These are phyloP conservation scores for Eulemur coronatus DNA, from an alignment of 2,797 vertebrate species.

Conservation along the genomic window DNA sequence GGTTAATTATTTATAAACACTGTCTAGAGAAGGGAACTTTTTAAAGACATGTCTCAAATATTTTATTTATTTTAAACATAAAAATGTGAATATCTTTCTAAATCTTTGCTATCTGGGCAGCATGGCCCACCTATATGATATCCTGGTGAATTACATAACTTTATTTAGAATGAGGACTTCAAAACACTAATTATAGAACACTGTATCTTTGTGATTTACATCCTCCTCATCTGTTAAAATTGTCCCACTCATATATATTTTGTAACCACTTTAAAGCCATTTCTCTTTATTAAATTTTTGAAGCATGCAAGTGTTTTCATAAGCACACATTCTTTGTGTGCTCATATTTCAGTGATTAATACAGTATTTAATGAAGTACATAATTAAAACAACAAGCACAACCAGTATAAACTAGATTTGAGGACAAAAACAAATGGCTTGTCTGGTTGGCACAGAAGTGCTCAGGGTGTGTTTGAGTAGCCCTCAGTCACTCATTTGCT, in stretches of 20 bases:
- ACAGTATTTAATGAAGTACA: neutral
- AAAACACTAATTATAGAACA: neutral
- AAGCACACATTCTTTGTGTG: neutral
- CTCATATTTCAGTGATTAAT: neutral
- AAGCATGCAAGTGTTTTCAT: neutral
- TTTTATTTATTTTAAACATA: neutral
- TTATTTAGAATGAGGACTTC: neutral
- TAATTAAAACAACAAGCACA: slow-evolving; percentile 21
- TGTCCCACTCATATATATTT: neutral
- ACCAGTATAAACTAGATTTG: neutral
- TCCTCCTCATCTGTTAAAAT: neutral
- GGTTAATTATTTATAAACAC: neutral
- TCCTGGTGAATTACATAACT: neutral
- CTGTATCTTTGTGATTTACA: neutral
- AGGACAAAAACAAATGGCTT: neutral
- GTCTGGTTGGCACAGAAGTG: neutral
- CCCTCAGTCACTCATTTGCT: neutral
- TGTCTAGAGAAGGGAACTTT: neutral
- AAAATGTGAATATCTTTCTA: neutral
- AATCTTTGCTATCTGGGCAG: neutral
- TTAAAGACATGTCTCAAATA: neutral
- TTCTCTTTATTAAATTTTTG: slow-evolving; percentile 6
- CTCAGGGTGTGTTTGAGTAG: neutral
- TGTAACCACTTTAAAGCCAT: neutral
- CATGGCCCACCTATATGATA: neutral